Percentiles rank a stretch among this genome's conserved stretches.
These are phyloP conservation scores for Synanthedon andrenaeformis DNA, from an alignment of 2,888 invertebrate genomes.

Conservation along the genomic window DNA sequence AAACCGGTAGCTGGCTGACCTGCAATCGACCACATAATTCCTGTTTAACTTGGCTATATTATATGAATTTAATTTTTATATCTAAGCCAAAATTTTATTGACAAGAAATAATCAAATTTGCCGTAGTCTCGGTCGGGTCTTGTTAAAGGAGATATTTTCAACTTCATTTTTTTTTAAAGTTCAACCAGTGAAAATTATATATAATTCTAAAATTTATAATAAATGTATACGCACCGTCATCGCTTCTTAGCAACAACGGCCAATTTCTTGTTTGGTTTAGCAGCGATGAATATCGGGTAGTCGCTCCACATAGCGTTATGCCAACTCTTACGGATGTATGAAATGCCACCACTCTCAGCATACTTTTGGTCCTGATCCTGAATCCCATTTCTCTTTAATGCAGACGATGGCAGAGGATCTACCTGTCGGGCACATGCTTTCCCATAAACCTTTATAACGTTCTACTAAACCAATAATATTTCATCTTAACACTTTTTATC, in stretches of 20 bases:
- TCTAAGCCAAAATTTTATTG: background rate
- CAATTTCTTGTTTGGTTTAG: slow-evolving; percentile 51
- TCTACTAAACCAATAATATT: background rate
- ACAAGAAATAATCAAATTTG: background rate
- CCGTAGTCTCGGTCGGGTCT: background rate
- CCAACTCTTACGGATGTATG: slow-evolving; percentile 52
- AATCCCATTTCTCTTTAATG: slow-evolving; percentile 52
- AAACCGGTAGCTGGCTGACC: slow-evolving; percentile 49
- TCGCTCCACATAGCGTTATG: slow-evolving; percentile 32
- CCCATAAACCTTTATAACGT: background rate
- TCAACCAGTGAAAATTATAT: no score
- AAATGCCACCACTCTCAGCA: slow-evolving; percentile 45
- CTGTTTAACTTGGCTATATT: background rate
- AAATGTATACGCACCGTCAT: slow-evolving; percentile 24
- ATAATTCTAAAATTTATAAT: no score
- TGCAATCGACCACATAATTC: slow-evolving; percentile 40
- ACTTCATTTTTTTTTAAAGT: no score
- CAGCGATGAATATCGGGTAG: slow-evolving; percentile 30
- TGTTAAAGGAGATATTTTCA: no score
- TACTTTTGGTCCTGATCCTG: slow-evolving; percentile 60
- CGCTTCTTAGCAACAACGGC: slow-evolving; percentile 30
- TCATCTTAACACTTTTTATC: slow-evolving; percentile 20
- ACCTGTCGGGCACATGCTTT: slow-evolving; percentile 35
- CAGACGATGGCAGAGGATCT: slow-evolving; percentile 44
- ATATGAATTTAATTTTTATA: background rate